Conservation (phyloP, 2,797 vertebrate species). For the Capromys pilorides region DNA sequence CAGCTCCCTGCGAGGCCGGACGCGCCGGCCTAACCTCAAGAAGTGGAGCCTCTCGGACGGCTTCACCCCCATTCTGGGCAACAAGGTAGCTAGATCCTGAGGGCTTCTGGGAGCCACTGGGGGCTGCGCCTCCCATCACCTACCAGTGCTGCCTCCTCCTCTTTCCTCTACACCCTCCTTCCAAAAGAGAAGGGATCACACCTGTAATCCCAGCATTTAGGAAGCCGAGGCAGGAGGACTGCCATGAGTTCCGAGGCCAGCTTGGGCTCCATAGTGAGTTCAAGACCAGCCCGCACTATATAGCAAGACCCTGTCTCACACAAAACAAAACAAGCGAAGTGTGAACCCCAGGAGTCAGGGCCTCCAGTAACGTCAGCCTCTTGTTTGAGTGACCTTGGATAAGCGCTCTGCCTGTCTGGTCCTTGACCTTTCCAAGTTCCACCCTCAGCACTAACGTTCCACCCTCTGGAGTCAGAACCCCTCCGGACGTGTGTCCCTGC, state of each 20-base stretch:
- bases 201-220: not conserved
- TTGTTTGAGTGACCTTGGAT: not conserved
- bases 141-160: not conserved
- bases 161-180: not conserved
- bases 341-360: not conserved
- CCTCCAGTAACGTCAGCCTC: not conserved
- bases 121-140: too few species aligned
- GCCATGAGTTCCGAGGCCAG: not conserved
- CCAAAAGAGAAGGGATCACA: not conserved
- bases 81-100: constrained; percentile 88
- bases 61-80: constrained; percentile 91
- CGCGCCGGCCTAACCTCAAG: constrained; percentile 88
- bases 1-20: constrained; percentile 81
- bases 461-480: not conserved
- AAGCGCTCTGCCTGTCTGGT: not conserved
- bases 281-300: not conserved
- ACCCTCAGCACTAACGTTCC: not conserved
- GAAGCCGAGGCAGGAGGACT: not conserved
- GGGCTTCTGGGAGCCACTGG: not conserved
- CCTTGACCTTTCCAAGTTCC: not conserved
- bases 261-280: not conserved
- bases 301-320: not conserved
- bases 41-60: constrained; percentile 91
- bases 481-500: not conserved
- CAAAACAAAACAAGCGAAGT: not conserved